A percentile compares a stretch with the other conserved stretches of the same genome.
phyloP scores from a whole-genome alignment of 2,888 invertebrate genomes.

The Tetragnatha montana region DNA sequence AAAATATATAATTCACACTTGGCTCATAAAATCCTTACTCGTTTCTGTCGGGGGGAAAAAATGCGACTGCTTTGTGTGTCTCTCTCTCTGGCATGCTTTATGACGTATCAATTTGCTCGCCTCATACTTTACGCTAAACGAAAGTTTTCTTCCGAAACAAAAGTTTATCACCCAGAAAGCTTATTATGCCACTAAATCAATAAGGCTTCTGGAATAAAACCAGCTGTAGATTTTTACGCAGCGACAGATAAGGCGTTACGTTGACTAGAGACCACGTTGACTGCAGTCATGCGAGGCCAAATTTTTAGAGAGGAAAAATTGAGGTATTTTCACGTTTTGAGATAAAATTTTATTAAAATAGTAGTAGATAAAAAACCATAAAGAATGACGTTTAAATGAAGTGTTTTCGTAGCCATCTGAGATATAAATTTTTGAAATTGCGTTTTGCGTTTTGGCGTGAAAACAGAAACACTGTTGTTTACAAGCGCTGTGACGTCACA shows the following conservation, averaged over 20 bases:
- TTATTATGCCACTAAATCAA: conserved; percentile 47
- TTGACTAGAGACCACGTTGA: no score
- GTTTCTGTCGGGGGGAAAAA: neutral
- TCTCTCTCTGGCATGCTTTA: conserved; percentile 5
- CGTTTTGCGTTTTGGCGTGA: no score
- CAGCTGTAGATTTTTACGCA: conserved; percentile 41
- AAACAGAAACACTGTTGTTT: no score
- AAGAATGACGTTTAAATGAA: no score
- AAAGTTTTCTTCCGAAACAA: conserved; percentile 25
- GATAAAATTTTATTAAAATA: no score
- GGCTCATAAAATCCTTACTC: conserved; percentile 1
- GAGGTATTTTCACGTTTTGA: no score
- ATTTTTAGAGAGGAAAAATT: no score
- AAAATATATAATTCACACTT: conserved; percentile 10
- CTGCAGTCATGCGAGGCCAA: no score
- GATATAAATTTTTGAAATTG: no score
- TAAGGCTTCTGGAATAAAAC: conserved; percentile 52
- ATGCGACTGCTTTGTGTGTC: neutral
- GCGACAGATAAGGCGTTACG: neutral
- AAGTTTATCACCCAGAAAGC: conserved; percentile 30
- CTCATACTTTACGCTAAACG: conserved; percentile 36
- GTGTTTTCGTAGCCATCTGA: no score
- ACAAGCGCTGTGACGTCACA: no score
- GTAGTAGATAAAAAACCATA: no score
- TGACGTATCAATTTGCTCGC: conserved; percentile 4